Evolutionary conservation across 2,113 vertebrate genomes (phyloP).

Genomic region (Collichthys lucidus): DNA sequence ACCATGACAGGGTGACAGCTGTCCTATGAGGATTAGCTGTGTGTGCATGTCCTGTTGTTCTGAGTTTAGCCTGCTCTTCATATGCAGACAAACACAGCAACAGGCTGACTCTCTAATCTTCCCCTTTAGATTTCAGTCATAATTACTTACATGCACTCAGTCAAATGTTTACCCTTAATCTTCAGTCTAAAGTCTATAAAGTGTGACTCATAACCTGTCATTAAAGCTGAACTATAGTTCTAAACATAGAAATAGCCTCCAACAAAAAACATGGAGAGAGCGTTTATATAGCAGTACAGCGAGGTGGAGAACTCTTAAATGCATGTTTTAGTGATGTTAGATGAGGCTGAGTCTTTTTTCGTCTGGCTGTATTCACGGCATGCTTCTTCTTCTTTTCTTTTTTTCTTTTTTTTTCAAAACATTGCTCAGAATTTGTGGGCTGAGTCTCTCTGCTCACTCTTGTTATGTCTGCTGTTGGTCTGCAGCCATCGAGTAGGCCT

Average conservation of each 20-base stretch:
- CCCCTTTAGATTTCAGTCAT: conserved; percentile 29
- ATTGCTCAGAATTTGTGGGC: background rate
- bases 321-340: background rate
- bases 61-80: conserved; percentile 3
- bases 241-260: conserved; percentile 13
- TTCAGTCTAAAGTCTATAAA: conserved; percentile 14
- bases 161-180: conserved; percentile 34
- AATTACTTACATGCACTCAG: conserved; percentile 26
- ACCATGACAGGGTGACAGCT: conserved; percentile 50
- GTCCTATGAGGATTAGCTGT: conserved; percentile 57
- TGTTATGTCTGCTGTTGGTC: background rate
- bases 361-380: background rate
- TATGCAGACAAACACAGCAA: conserved; percentile 11
- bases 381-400: no score
- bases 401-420: background rate
- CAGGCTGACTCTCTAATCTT: conserved; percentile 43
- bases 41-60: conserved; percentile 12
- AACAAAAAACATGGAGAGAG: background rate
- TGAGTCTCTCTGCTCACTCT: background rate
- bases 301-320: conserved; percentile 16
- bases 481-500: background rate
- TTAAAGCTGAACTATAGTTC: conserved; percentile 35
- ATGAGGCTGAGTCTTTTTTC: background rate
- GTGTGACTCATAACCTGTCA: conserved; percentile 28
- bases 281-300: conserved; percentile 5